Evolutionary conservation across 2,113 vertebrate species (phyloP), one percentile per base, ranked within the genome.

Genomic region (Neolamprologus cancellatus): DNA sequence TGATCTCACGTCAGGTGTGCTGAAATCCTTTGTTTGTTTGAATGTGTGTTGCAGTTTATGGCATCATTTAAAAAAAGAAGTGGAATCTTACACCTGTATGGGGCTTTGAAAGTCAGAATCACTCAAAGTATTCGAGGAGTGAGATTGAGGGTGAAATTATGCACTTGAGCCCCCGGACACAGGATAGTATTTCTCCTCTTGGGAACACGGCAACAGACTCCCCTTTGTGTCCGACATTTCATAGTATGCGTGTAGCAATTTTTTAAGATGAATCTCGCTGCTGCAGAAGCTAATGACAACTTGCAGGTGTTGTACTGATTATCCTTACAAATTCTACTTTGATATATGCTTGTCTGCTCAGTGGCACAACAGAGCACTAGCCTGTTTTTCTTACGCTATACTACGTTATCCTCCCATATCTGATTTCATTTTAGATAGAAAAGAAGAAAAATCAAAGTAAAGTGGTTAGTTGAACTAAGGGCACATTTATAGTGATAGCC

Each of bases 191-290:
- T 95, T 94, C 93, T 90, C 84, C 83, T 94, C 87, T 82, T 44
- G 85, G 87, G 82, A 79, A 41, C 89, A 71, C 39, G 79, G 94
- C 91, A 94, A 96, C 95, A 96, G 92, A 92, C 89, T 86, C 78
- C 76, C 83, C 92, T 95, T 96, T 96, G 95, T 96, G 91, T 94
- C 81, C 64, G 20, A 84, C 87, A 81, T 93, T 90, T 91, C 84
- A 89, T 76, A 64, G 82, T 90, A 88, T 46, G 87, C 86, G 92
- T 95, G 95, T 93, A 90, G 90, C 89, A 93, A 93, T 93, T 95
- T 48, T 96, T 94, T 87, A 78, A 88, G 92, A 95, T 92, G 89
- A 94, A 85, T 95, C 91, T 87, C 86, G 78, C 79, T 92, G 90
- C 90, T 85, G 83, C 25, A 18, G 89, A 89, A 92, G 83, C 91